A percentile compares a stretch with the other conserved stretches of the same genome.
Conservation (phyloP, 2,797 vertebrate species). For the Florisuga fusca region DNA sequence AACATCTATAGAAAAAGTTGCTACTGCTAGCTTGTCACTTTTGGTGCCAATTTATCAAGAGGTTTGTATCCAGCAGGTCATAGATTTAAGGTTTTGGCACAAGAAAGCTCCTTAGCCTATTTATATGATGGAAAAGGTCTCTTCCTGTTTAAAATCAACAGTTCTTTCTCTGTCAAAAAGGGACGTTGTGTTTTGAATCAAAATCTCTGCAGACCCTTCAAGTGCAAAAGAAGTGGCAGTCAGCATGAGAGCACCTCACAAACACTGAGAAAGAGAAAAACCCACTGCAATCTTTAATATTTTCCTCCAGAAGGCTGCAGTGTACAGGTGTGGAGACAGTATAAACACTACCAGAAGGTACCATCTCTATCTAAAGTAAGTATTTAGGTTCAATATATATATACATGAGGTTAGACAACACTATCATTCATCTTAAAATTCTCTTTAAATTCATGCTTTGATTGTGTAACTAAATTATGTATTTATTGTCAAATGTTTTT, state of each 20-base stretch:
- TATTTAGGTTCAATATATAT: not conserved
- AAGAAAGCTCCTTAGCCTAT: not conserved
- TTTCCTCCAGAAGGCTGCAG: not conserved
- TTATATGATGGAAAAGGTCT: not conserved
- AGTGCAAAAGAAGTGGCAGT: not conserved
- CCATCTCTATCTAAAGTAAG: not conserved
- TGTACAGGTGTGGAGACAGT: not conserved
- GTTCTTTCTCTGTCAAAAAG: not conserved
- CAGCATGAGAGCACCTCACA: not conserved
- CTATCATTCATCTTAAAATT: not conserved
- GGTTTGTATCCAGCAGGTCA: not conserved
- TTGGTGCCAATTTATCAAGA: not conserved
- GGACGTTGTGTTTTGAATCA: not conserved
- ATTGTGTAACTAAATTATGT: not conserved
- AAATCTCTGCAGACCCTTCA: not conserved
- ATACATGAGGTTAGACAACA: not conserved
- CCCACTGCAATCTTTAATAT: not conserved
- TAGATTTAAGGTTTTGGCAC: not conserved
- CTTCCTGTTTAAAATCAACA: not conserved
- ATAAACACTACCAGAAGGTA: not conserved
- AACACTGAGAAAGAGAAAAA: not conserved
- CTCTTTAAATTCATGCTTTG: not conserved
- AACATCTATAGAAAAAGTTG: not conserved
- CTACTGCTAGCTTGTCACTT: not conserved
- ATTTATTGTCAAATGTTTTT: constrained; percentile 6